phyloP scores from a whole-genome alignment of 2,888 invertebrate genomes.

The Cabera pusaria region DNA sequence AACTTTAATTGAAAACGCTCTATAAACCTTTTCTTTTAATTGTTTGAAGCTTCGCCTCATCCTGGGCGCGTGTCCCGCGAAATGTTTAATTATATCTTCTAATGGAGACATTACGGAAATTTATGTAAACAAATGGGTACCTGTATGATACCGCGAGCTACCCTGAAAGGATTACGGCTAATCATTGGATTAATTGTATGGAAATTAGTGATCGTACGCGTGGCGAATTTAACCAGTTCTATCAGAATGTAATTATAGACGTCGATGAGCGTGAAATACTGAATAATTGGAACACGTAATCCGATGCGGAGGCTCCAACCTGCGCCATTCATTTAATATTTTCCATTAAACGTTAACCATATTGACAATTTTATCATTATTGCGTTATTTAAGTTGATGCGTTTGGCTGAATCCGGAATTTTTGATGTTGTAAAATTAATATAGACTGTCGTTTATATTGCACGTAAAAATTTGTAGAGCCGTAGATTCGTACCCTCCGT shows the following conservation, averaged over 20 bases:
- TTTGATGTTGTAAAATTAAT: not conserved
- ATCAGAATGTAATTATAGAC: constrained; percentile 77
- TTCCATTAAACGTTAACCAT: constrained; percentile 13
- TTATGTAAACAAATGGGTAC: constrained; percentile 39
- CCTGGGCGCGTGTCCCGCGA: constrained; percentile 36
- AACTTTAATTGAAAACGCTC: constrained; percentile 76
- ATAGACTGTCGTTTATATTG: too few species aligned
- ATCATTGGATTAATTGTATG: constrained; percentile 76
- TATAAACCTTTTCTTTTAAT: constrained; percentile 72
- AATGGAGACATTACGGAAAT: constrained; percentile 38
- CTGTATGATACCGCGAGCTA: constrained; percentile 44
- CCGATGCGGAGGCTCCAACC: constrained; percentile 35
- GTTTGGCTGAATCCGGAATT: not conserved
- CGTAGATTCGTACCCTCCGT: too few species aligned
- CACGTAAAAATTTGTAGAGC: not conserved
- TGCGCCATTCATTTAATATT: constrained; percentile 20
- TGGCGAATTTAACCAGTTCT: constrained; percentile 72
- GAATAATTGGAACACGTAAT: constrained; percentile 64
- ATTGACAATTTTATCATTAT: constrained; percentile 10
- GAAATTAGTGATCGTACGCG: constrained; percentile 68
- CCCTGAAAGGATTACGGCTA: constrained; percentile 62
- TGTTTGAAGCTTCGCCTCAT: constrained; percentile 51
- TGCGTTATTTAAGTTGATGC: constrained; percentile 10
- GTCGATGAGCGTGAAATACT: constrained; percentile 74
- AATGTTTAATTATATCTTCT: constrained; percentile 47